phyloP scores from a whole-genome alignment of 2,888 invertebrate genomes.

The Apodemia hepburni region DNA sequence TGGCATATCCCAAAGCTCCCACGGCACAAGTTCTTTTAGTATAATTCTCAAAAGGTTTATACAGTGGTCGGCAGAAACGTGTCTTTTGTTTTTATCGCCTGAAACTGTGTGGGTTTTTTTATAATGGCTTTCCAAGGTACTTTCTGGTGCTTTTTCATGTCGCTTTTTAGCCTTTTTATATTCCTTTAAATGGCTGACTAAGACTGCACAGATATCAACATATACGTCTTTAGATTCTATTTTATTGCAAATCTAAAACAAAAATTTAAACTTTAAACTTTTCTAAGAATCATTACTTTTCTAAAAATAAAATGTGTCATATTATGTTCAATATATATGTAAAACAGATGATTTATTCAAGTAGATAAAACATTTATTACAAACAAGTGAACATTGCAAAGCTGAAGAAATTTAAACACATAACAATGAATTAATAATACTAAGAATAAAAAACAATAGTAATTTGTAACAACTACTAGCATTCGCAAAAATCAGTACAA shows the following conservation, averaged over 20 bases:
- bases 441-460: no score
- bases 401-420: no score
- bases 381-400: no score
- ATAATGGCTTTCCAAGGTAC: slow-evolving; percentile 69
- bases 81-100: slow-evolving; percentile 50
- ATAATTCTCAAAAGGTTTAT: slow-evolving; percentile 79
- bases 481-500: no score
- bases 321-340: no score
- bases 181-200: slow-evolving; percentile 82
- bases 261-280: background rate
- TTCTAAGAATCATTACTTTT: no score
- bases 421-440: no score
- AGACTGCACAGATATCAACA: slow-evolving; percentile 70
- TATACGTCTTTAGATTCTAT: slow-evolving; percentile 69
- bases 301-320: no score
- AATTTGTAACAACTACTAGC: no score
- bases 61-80: slow-evolving; percentile 77
- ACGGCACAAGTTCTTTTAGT: slow-evolving; percentile 82
- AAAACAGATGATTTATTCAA: no score
- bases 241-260: slow-evolving; percentile 61
- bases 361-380: no score
- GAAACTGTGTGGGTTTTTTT: slow-evolving; percentile 61
- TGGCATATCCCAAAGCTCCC: slow-evolving; percentile 84
- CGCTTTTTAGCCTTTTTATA: slow-evolving; percentile 82
- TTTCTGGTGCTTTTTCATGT: slow-evolving; percentile 64